These are phyloP conservation scores for Bos indicus DNA, from an alignment of 2,113 vertebrate genomes.

Conservation along the genomic window DNA sequence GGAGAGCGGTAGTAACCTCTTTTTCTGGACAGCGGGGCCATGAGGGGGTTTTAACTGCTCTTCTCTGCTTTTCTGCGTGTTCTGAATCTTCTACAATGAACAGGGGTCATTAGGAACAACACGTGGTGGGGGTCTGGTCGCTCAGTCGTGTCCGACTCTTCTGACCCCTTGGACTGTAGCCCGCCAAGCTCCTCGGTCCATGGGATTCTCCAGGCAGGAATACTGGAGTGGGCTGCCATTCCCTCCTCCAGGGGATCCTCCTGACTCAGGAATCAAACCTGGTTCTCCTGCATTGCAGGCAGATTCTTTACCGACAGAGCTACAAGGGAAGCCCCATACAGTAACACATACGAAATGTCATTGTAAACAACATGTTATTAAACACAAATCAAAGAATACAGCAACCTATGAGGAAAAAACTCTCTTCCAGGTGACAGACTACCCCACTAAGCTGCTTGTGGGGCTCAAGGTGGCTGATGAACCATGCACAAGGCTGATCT, in stretches of 20 bases:
- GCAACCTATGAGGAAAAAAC: background rate
- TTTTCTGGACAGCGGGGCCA: background rate
- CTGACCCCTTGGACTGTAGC: background rate
- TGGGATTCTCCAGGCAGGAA: background rate
- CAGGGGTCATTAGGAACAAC: background rate
- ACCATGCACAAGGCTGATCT: accelerated
- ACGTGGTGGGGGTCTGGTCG: background rate
- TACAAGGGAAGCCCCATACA: background rate
- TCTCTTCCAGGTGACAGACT: background rate
- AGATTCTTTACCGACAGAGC: background rate
- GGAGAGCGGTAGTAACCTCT: accelerated
- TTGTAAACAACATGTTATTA: background rate
- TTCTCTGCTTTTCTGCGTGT: background rate
- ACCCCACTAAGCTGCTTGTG: accelerated
- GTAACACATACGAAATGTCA: background rate
- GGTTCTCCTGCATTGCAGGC: background rate
- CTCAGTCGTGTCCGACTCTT: background rate
- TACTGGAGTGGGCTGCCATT: background rate
- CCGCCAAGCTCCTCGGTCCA: background rate
- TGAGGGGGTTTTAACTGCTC: background rate
- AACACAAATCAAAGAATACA: background rate
- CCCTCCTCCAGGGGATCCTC: background rate
- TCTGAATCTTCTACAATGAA: background rate
- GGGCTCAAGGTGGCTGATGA: background rate
- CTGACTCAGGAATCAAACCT: background rate